Percentiles rank a stretch among this genome's conserved stretches.
Evolutionary conservation across 2,113 vertebrate genomes (phyloP).

Genomic region (Ariopsis seemanni): DNA sequence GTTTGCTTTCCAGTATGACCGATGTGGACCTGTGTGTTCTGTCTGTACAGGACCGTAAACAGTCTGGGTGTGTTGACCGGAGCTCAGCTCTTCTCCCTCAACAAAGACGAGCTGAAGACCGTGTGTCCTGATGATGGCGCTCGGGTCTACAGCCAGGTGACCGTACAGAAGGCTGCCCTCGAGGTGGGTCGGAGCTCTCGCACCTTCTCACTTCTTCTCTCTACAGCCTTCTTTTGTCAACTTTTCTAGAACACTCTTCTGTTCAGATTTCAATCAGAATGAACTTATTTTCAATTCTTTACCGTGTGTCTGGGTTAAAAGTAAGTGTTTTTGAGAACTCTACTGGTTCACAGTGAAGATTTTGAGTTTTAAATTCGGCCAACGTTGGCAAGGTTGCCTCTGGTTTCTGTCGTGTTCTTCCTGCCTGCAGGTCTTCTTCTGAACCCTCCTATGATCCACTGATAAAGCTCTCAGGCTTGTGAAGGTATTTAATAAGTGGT

Average conservation of each 20-base stretch:
- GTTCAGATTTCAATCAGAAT: not conserved
- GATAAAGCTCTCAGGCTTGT: constrained; percentile 52
- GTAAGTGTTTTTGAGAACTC: not conserved
- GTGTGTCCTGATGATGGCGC: constrained; percentile 91
- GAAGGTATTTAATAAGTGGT: constrained; percentile 64
- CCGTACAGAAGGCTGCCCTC: constrained; percentile 90
- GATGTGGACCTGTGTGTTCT: not conserved
- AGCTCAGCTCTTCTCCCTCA: constrained; percentile 96
- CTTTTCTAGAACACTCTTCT: not conserved
- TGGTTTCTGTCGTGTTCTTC: constrained; percentile 65
- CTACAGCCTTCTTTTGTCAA: not conserved
- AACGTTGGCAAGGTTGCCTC: constrained; percentile 61
- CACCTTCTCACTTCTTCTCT: not conserved
- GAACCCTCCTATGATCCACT: constrained; percentile 68
- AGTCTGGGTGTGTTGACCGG: constrained; percentile 92
- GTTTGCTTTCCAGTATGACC: not conserved
- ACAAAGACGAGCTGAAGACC: constrained; percentile 91
- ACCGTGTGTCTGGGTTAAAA: not conserved
- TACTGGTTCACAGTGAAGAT: not conserved
- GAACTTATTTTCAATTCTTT: not conserved
- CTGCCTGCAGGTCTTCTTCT: constrained; percentile 79
- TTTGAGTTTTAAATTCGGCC: constrained; percentile 40
- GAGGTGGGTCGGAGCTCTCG: constrained; percentile 76
- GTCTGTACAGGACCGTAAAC: constrained; percentile 80
- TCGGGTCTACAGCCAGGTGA: constrained; percentile 91